These are phyloP conservation scores for Ochotona curzoniae DNA, from an alignment of 2,113 vertebrate genomes.

Conservation along the genomic window DNA sequence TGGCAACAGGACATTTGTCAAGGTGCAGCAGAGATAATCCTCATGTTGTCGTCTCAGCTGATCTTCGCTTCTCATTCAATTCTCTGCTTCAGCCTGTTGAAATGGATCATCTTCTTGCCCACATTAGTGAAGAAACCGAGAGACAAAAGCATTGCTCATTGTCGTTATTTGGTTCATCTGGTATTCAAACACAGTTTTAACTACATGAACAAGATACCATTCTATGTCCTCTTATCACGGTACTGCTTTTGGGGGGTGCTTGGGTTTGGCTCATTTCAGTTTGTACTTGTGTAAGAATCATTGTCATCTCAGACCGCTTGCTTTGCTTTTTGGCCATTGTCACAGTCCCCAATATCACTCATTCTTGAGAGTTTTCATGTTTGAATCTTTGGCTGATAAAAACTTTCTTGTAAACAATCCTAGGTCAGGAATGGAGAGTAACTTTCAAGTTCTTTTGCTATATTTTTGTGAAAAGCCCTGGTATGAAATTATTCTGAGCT, in stretches of 20 bases:
- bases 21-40: not conserved
- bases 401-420: not conserved
- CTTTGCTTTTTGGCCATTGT: not conserved
- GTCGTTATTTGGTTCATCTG: not conserved
- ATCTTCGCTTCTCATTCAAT: not conserved
- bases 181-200: not conserved
- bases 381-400: not conserved
- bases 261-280: not conserved
- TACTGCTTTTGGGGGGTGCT: not conserved
- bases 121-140: not conserved
- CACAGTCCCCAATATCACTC: not conserved
- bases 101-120: not conserved
- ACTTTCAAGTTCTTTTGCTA: not conserved
- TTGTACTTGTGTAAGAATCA: not conserved
- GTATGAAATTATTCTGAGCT: slow-evolving; percentile 19
- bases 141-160: not conserved
- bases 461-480: not conserved
- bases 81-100: not conserved
- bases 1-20: too few relatives aligned
- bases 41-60: not conserved
- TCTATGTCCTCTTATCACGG: not conserved
- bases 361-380: not conserved
- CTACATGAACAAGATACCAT: not conserved
- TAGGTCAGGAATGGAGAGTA: not conserved
- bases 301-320: not conserved